These are phyloP conservation scores for Crotalus horridus DNA, from an alignment of 2,113 vertebrate genomes.

Conservation along the genomic window DNA sequence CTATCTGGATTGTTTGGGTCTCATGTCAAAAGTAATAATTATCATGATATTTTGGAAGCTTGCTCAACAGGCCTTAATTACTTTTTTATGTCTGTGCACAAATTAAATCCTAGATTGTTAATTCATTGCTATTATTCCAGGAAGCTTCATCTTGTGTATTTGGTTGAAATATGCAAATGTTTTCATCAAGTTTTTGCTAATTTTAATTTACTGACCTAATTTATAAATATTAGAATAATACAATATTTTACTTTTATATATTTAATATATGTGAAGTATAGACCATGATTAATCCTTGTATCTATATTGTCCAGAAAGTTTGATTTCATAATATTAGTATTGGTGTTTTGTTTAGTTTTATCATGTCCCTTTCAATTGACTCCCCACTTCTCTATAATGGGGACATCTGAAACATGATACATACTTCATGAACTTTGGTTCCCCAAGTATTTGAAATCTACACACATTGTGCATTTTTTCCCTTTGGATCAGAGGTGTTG, in stretches of 20 bases:
- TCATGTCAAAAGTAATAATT: background rate
- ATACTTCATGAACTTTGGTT: background rate
- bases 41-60: background rate
- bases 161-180: background rate
- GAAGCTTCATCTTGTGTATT: background rate
- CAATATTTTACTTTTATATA: background rate
- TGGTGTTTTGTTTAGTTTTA: background rate
- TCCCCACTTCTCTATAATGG: background rate
- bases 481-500: background rate
- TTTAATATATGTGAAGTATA: background rate
- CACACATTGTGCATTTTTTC: background rate
- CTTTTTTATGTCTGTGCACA: background rate
- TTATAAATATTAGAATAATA: background rate
- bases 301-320: background rate
- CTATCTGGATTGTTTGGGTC: background rate
- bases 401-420: background rate
- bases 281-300: background rate
- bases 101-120: background rate
- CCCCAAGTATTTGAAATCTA: background rate
- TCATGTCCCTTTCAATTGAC: background rate
- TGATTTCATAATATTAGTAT: background rate
- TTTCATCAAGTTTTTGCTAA: background rate
- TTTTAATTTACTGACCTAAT: background rate
- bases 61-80: background rate
- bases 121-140: background rate